Conservation (phyloP, 2,113 vertebrate genomes). For the Hippolais icterina region DNA sequence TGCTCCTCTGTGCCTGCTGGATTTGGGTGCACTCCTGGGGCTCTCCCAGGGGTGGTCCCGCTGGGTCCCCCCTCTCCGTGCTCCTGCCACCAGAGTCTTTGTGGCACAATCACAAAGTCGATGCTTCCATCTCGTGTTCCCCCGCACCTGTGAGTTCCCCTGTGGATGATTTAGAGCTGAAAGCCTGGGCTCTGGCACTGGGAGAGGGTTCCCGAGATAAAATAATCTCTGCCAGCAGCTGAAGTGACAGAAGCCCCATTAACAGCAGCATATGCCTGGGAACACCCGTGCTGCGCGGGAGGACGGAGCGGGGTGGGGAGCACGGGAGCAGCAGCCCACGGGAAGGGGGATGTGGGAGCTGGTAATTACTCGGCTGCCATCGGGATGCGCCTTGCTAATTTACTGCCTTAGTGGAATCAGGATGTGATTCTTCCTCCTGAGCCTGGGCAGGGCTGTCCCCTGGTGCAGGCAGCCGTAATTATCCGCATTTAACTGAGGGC, state of each 20-base stretch:
- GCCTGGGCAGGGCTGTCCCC: conserved; percentile 6
- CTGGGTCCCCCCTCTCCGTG: fast-evolving
- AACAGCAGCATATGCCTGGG: conserved; percentile 73
- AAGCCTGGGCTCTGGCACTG: neutral
- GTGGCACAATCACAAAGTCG: neutral
- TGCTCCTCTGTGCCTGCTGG: neutral
- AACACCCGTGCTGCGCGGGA: neutral
- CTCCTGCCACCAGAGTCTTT: fast-evolving
- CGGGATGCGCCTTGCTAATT: conserved; percentile 75
- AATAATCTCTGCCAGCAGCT: conserved; percentile 70
- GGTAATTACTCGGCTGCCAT: conserved; percentile 74
- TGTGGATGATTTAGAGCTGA: conserved; percentile 23
- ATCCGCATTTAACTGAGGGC: conserved; percentile 52
- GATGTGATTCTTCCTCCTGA: neutral
- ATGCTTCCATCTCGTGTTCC: neutral
- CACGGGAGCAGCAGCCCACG: neutral
- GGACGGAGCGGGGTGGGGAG: neutral
- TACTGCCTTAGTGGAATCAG: conserved; percentile 15
- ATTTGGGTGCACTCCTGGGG: fast-evolving
- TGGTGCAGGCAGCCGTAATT: conserved; percentile 27
- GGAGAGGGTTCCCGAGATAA: conserved; percentile 33
- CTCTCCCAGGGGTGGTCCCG: fast-evolving
- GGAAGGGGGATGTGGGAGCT: conserved; percentile 31
- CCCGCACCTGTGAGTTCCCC: conserved; percentile 28
- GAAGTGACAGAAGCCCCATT: conserved; percentile 75